Base-by-base conservation (phyloP, 53 echinoderm and acorn worm species). In the Hippasteria phrygiana region DNA sequence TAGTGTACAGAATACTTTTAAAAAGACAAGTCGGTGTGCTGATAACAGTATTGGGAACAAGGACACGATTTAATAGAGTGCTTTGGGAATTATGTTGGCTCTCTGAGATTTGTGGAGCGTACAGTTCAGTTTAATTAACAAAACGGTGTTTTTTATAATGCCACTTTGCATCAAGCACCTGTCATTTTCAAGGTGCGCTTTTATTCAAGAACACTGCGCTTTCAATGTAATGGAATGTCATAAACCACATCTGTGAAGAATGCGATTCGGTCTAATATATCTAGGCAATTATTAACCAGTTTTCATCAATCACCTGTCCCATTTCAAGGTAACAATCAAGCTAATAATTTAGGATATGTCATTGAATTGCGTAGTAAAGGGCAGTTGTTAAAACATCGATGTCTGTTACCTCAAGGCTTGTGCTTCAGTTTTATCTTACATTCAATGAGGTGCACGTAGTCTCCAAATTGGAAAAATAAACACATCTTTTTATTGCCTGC, bases 381-480 rank as follows among this genome's bases (percentile, higher is more conserved):
- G 22, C 59, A 59, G 59, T 59, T 24, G 59, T 59, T 1, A 24
- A 24, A 24, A 59, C 59, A 24, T 26, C 59, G 8, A 3, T 24
- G 26, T 26, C 59, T 45, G 6, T 11, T 59, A 22, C 3, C 24
- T 26, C 1, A 33, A 16, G 8, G 69, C 9, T 33, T 33, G 17
- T 59, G 69, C 36, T 67, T 26, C 69, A 17, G n/a, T 67, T 35
- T 9, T 33, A 67, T n/a, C 59, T 5, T 59, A 26, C 6, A 33
- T 10, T 33, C 17, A 29, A 67, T 67, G 14, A 67, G 37, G 34
- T 35, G 69, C 69, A 36, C 10, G 69, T 36, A 67, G 16, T 67
- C 69, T 36, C 69, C 34, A 67, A 67, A 67, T 34, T 67, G 69
- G 36, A 67, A 67, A 67, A 67, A 67, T 67, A 67, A 67, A 67